These are phyloP conservation scores for Cerastis leucographa DNA, from an alignment of 2,888 invertebrate species.

Conservation along the genomic window DNA sequence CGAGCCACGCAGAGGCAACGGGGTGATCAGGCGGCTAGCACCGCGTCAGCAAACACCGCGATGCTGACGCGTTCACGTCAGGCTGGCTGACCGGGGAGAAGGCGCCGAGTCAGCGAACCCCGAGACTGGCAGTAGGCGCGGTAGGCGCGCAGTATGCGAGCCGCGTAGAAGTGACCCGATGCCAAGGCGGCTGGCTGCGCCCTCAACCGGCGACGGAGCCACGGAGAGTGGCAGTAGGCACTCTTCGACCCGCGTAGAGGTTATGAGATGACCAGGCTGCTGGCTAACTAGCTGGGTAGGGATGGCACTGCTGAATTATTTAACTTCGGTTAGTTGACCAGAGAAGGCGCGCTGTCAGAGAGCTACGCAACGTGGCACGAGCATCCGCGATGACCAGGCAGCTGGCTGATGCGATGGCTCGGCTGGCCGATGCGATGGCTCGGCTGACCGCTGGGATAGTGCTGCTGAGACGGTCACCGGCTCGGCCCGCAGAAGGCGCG, in stretches of 20 bases:
- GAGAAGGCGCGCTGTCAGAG: constrained; percentile 1
- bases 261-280: constrained; percentile 4
- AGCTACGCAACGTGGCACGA: neutral
- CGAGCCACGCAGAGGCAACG: neutral
- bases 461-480: constrained; percentile 4
- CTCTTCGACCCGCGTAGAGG: neutral
- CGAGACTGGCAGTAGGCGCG: neutral
- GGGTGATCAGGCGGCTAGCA: neutral
- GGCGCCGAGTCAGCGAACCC: neutral
- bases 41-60: neutral
- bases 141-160: neutral
- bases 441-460: neutral
- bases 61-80: neutral
- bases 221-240: neutral
- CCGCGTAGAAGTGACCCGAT: neutral
- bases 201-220: neutral
- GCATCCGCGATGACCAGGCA: constrained; percentile 6
- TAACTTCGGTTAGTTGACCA: neutral
- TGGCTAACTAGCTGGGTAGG: neutral
- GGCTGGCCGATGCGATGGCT: constrained; percentile 9
- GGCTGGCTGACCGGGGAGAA: neutral
- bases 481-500: neutral
- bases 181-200: neutral
- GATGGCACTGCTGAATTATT: neutral
- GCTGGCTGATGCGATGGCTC: too few relatives aligned